phyloP scores from a whole-genome alignment of 2,888 invertebrate genomes.

The Agapostemon virescens region DNA sequence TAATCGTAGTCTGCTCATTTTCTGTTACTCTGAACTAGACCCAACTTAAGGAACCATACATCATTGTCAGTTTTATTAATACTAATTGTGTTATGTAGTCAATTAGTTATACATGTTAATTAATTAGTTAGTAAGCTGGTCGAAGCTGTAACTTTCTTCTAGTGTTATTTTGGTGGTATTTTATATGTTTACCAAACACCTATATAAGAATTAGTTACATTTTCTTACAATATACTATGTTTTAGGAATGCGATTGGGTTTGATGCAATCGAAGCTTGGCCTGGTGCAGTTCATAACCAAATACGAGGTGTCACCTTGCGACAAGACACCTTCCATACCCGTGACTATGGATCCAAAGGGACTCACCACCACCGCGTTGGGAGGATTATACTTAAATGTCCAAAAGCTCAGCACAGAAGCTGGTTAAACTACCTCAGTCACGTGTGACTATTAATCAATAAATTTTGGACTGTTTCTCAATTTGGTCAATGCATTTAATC shows the following conservation, averaged over 20 bases:
- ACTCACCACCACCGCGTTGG: conserved; percentile 58
- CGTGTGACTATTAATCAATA: not conserved
- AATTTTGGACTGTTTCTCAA: not conserved
- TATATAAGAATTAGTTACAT: not conserved
- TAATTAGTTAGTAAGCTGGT: not conserved
- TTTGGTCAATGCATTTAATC: not conserved
- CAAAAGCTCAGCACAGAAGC: conserved; percentile 24
- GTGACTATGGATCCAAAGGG: conserved; percentile 64
- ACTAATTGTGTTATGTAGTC: too few relatives aligned
- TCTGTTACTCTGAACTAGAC: too few relatives aligned
- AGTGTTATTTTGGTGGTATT: too few relatives aligned
- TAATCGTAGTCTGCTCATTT: too few relatives aligned
- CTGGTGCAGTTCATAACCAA: conserved; percentile 67
- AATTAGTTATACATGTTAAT: too few relatives aligned
- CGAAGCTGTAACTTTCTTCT: not conserved
- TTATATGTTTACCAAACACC: too few relatives aligned
- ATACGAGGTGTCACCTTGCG: conserved; percentile 67
- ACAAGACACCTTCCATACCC: conserved; percentile 66
- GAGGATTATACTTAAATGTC: conserved; percentile 66
- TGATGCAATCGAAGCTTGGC: conserved; percentile 73
- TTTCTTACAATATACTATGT: not conserved
- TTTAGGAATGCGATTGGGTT: conserved; percentile 71
- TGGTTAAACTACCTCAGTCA: conserved; percentile 9
- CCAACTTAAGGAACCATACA: too few relatives aligned
- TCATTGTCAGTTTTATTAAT: too few relatives aligned